A percentile compares a stretch with the other conserved stretches of the same genome.
phyloP scores from a whole-genome alignment of 2,888 invertebrate genomes.

The Blastobasis adustella region DNA sequence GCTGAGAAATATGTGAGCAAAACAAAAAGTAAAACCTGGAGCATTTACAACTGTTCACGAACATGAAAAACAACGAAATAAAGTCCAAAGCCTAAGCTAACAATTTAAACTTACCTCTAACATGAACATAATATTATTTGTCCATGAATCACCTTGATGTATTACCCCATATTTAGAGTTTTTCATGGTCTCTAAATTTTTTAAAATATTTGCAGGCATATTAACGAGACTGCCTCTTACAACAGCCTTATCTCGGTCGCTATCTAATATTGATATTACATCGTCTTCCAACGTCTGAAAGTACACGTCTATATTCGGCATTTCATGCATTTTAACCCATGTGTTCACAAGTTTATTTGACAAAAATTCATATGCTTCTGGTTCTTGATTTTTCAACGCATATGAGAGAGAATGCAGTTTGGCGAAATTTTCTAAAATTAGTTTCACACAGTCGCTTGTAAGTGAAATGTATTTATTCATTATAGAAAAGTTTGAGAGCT shows the following conservation, averaged over 20 bases:
- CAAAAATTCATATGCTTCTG: conserved; percentile 15
- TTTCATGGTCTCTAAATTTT: not conserved
- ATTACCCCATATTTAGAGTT: conserved; percentile 17
- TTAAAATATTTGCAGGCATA: no score
- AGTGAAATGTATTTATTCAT: conserved; percentile 19
- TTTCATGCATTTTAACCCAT: conserved; percentile 5
- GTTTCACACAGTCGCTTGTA: conserved; percentile 11
- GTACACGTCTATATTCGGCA: not conserved
- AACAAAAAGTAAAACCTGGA: not conserved
- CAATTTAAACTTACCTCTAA: conserved; percentile 15
- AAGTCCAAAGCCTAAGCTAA: not conserved
- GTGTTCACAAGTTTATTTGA: conserved; percentile 14
- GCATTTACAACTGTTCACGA: not conserved
- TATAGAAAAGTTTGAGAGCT: conserved; percentile 19
- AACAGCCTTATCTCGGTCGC: no score
- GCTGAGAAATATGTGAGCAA: not conserved
- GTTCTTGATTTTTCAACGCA: conserved; percentile 26
- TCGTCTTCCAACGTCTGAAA: conserved; percentile 6
- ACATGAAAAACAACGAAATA: not conserved
- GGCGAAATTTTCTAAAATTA: conserved; percentile 26
- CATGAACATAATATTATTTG: conserved; percentile 21
- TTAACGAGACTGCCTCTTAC: no score
- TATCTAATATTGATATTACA: not conserved
- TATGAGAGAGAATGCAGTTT: conserved; percentile 28
- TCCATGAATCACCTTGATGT: conserved; percentile 23